Evolutionary conservation across 2,888 invertebrate genomes (phyloP), one percentile per base, ranked within the genome.

Genomic region (Sesia apiformis): DNA sequence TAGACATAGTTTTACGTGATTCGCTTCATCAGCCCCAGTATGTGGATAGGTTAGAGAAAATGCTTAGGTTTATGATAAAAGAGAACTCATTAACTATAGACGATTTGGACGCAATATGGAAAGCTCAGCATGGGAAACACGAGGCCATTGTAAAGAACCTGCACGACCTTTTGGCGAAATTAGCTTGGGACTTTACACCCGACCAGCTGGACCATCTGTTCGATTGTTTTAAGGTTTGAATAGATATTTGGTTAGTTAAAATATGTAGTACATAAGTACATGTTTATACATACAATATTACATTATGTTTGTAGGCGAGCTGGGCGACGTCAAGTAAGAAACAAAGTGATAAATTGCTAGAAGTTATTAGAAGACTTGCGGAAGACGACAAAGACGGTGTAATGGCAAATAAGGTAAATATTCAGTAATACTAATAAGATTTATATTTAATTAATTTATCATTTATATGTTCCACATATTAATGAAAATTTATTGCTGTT

Each of bases 341-440:
- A 76, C 98, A 99, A 87, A 92, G 98, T 66, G 98, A 99, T 84
- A 96, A 98, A 74, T 90, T 99, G 62, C 85, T 99, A 67, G 98
- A 99, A 88, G 91, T 99, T 62, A 98, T 99, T 66, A 92, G 98
- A 61, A 92, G 98, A 63, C 90, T 99, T 58, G 98, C 98, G 3
- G 98, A 99, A 84, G 98, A 99, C 81, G 98, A 99, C 81, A 98
- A 99, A 81, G 98, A 98, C 81, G 98, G 98, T 53, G 97, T 98
- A 5, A 98, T 98, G 98, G 98, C 98, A 51, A 96, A 97, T 79
- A 98, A 98, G 92, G 97, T 94, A 74, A 57, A 56, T 60, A 7
- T n/a, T 46, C n/a, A 46, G 4, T 46, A 8, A 6, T 46, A 23
- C 23, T 23, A 23, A 23, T 23, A 23, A 23, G 23, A 23, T 23